Evolutionary conservation across 1,140 invertebrate genomes (phyloP), one percentile per base, ranked within the genome.

Genomic region (Pogonognathellus flavescens): DNA sequence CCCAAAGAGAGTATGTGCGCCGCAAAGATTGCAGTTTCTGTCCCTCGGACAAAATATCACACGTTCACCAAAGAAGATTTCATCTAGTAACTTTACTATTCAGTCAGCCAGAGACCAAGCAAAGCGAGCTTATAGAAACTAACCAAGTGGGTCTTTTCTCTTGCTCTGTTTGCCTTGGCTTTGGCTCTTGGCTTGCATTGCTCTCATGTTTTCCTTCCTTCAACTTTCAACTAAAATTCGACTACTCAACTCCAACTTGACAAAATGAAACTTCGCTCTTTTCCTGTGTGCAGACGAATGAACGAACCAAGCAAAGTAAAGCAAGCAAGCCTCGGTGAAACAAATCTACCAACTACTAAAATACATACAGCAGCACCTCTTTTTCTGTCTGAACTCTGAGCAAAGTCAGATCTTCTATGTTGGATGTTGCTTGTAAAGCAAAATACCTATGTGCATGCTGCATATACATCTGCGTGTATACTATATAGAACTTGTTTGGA

Each of bases 21-120:
- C 52, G 52, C 83, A 41, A 84, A 84, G 83, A 84, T 84, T 84
- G 83, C 83, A 84, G 66, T 59, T 59, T 57, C 53, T 82, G 81
- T 82, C 81, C 57, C 50, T 81, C 80, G 22, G 18, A 57, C 80
- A 18, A 76, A 76, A 82, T 82, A 81, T 62, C 81, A 60, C 81
- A 82, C 81, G 31, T 82, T 82, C 81, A 18, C 53, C 81, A 25
- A 49, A 62, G 81, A 82, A 82, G 81, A 82, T 82, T 82, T 62
- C 57, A 62, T 55, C 80, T 50, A 81, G 52, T 50, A 57, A 18
- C 50, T 57, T 81, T 18, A 81, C 18, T 13, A 57, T n/a, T 22
- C 60, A 18, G 18, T 16, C 80, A 55, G 14, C 31, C 25, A 41
- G 14, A 14, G 14, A 41, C 66, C 66, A 70, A 70, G 16, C 13